Conservation (phyloP, 1,140 invertebrate species). For the Vanessa tameamea region DNA sequence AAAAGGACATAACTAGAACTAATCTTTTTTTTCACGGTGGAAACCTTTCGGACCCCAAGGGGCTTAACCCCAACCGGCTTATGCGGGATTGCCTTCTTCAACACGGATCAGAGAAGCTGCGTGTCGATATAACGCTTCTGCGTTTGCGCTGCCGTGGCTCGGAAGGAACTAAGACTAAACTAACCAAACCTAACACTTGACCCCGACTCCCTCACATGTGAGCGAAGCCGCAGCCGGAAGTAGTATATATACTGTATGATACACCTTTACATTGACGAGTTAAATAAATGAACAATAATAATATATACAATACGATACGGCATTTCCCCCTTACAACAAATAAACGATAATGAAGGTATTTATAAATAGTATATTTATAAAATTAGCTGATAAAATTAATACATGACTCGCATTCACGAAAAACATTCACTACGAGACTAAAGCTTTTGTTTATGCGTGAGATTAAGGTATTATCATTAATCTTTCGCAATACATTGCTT, state of each 20-base stretch:
- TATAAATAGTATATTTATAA: slow-evolving; percentile 12
- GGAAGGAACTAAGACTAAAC: too few relatives aligned
- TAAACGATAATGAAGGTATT: not conserved
- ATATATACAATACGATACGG: not conserved
- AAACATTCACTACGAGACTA: not conserved
- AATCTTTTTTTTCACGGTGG: too few relatives aligned
- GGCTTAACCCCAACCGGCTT: too few relatives aligned
- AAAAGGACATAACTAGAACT: too few relatives aligned
- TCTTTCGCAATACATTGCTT: slow-evolving; percentile 6
- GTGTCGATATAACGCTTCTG: too few relatives aligned
- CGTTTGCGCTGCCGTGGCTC: too few relatives aligned
- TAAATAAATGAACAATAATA: not conserved
- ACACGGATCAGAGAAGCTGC: too few relatives aligned
- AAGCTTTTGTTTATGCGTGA: not conserved
- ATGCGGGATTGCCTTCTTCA: too few relatives aligned
- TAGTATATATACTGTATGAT: not conserved
- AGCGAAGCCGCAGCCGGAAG: too few relatives aligned
- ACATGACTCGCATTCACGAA: slow-evolving; percentile 10
- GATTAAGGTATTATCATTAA: slow-evolving; percentile 17
- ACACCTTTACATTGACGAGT: not conserved
- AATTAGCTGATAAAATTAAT: slow-evolving; percentile 5
- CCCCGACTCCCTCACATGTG: too few relatives aligned
- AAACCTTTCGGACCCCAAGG: too few relatives aligned
- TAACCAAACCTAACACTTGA: too few relatives aligned
- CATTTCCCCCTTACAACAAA: not conserved